phyloP scores from a whole-genome alignment of 1,140 invertebrate species.

The Dryas iulia region DNA sequence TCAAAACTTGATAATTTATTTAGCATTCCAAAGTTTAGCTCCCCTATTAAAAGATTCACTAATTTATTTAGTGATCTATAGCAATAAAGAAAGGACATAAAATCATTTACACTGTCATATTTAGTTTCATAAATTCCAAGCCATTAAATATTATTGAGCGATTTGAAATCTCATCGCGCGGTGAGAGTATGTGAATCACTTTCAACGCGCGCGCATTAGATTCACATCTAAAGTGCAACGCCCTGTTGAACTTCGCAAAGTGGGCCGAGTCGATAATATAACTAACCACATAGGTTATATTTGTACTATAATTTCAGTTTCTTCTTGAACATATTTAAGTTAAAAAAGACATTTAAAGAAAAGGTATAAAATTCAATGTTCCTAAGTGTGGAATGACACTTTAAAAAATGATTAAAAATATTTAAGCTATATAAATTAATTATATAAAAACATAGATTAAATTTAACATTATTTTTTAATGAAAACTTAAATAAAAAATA shows the following conservation, averaged over 20 bases:
- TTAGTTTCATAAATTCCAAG: slow-evolving; percentile 6
- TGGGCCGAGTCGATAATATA: slow-evolving; percentile 37
- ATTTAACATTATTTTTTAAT: too few species aligned
- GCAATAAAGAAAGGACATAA: neutral
- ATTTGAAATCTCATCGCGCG: slow-evolving; percentile 26
- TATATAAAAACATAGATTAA: too few species aligned
- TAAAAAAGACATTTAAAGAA: too few species aligned
- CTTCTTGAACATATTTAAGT: too few species aligned
- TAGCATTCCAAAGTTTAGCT: too few species aligned
- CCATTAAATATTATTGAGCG: slow-evolving; percentile 9
- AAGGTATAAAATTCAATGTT: neutral
- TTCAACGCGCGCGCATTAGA: slow-evolving; percentile 60
- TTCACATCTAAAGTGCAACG: slow-evolving; percentile 69
- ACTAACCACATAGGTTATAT: neutral
- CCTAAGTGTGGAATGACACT: too few species aligned
- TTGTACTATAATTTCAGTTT: neutral
- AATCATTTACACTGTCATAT: neutral
- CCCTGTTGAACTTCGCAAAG: slow-evolving; percentile 71
- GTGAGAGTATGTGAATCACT: slow-evolving; percentile 62
- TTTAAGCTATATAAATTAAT: too few species aligned
- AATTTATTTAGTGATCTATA: too few species aligned
- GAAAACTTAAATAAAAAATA: too few species aligned
- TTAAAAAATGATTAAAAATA: too few species aligned
- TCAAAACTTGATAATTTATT: too few species aligned
- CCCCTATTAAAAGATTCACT: too few species aligned